Evolutionary conservation across 1,140 invertebrate genomes (phyloP).

Genomic region (Anoplolepis gracilipes): DNA sequence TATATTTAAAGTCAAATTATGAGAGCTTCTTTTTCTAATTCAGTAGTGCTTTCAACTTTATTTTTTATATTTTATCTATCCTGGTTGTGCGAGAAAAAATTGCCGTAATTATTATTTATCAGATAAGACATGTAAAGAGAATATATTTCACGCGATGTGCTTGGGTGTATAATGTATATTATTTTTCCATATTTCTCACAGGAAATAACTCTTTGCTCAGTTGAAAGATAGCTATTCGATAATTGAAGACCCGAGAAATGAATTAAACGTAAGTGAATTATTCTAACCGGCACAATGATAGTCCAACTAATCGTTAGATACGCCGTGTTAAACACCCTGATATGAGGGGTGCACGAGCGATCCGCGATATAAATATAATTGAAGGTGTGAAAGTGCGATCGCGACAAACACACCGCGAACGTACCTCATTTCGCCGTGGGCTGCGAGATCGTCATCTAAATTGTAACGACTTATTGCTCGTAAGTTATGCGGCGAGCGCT

Average conservation of each 20-base stretch:
- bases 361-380: constrained; percentile 44
- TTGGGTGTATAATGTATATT: background rate
- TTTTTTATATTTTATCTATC: background rate
- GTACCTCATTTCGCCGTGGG: constrained; percentile 43
- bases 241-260: constrained; percentile 18
- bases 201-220: background rate
- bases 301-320: constrained; percentile 34
- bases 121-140: background rate
- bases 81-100: background rate
- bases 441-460: constrained; percentile 74
- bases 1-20: background rate
- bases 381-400: constrained; percentile 51
- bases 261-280: constrained; percentile 17
- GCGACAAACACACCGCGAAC: constrained; percentile 34
- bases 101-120: background rate
- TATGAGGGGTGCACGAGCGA: background rate
- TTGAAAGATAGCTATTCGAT: background rate
- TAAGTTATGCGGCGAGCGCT: constrained; percentile 67
- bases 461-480: constrained; percentile 47
- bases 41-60: background rate
- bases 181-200: constrained; percentile 28
- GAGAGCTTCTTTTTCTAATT: background rate
- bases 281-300: constrained; percentile 22
- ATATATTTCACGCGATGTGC: background rate
- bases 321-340: constrained; percentile 24